phyloP scores from a whole-genome alignment of 2,797 vertebrate species.

The Danio tinwini region DNA sequence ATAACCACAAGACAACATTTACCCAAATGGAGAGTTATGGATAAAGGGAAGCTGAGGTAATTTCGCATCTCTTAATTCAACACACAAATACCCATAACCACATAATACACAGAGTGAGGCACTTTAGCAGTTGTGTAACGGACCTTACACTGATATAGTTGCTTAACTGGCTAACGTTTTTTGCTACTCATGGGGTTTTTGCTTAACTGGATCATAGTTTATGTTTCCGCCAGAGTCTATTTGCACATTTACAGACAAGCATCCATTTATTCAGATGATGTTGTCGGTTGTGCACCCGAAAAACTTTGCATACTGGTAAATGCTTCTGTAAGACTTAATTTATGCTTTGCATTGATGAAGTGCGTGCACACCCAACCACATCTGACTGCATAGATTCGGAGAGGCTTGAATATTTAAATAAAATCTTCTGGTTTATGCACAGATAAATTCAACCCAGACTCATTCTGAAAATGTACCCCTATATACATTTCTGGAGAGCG shows the following conservation, averaged over 20 bases:
- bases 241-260: slow-evolving; percentile 11
- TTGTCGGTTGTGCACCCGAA: background rate
- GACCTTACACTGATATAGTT: slow-evolving; percentile 18
- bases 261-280: slow-evolving; percentile 19
- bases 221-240: slow-evolving; percentile 19
- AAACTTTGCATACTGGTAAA: slow-evolving; percentile 16
- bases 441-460: background rate
- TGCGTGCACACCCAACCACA: slow-evolving; percentile 6
- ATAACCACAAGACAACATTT: slow-evolving; percentile 24
- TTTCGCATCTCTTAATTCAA: slow-evolving; percentile 4
- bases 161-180: slow-evolving; percentile 21
- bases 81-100: slow-evolving; percentile 19
- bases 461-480: too few relatives aligned
- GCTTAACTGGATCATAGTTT: slow-evolving; percentile 45
- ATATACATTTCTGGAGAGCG: too few relatives aligned
- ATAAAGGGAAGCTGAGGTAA: slow-evolving; percentile 18
- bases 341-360: slow-evolving; percentile 24
- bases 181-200: slow-evolving; percentile 36
- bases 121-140: slow-evolving; percentile 12
- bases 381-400: slow-evolving; percentile 8
- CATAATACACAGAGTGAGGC: slow-evolving; percentile 11
- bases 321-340: slow-evolving; percentile 27
- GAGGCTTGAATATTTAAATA: background rate
- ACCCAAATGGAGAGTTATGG: slow-evolving; percentile 4
- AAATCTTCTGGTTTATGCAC: background rate